Percentiles rank a stretch among this genome's conserved stretches.
Evolutionary conservation across 2,797 vertebrate genomes (phyloP).

Genomic region (Ceyx erithaca): DNA sequence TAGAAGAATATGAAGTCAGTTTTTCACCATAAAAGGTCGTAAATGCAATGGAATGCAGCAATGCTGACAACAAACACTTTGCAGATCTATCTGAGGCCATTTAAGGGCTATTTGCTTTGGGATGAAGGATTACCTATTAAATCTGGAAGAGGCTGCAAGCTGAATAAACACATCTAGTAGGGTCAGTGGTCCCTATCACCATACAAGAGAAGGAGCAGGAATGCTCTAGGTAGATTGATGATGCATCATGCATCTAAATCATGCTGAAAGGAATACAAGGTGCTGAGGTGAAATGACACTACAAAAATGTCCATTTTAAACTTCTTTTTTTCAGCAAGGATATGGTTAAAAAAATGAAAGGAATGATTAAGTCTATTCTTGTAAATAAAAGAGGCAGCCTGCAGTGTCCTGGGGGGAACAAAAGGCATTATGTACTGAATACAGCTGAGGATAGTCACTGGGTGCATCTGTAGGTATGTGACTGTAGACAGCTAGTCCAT

Average conservation of each 20-base stretch:
- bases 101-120: conserved; percentile 46
- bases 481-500: not conserved
- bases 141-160: conserved; percentile 48
- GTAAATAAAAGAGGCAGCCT: not conserved
- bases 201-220: not conserved
- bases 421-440: not conserved
- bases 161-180: conserved; percentile 57
- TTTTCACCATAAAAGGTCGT: conserved; percentile 49
- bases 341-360: not conserved
- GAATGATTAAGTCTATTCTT: not conserved
- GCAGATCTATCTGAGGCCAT: conserved; percentile 11
- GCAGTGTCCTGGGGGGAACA: not conserved
- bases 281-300: not conserved
- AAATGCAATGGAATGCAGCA: conserved; percentile 56
- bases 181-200: conserved; percentile 37
- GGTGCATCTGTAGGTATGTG: not conserved
- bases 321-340: not conserved
- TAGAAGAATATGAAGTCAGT: conserved; percentile 22
- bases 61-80: conserved; percentile 44
- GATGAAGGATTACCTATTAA: conserved; percentile 59
- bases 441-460: not conserved
- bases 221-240: not conserved
- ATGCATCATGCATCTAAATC: not conserved
- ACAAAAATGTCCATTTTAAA: not conserved
- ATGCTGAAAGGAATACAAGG: not conserved